Evolutionary conservation across 2,113 vertebrate genomes (phyloP).

Genomic region (Coreoperca whiteheadi): DNA sequence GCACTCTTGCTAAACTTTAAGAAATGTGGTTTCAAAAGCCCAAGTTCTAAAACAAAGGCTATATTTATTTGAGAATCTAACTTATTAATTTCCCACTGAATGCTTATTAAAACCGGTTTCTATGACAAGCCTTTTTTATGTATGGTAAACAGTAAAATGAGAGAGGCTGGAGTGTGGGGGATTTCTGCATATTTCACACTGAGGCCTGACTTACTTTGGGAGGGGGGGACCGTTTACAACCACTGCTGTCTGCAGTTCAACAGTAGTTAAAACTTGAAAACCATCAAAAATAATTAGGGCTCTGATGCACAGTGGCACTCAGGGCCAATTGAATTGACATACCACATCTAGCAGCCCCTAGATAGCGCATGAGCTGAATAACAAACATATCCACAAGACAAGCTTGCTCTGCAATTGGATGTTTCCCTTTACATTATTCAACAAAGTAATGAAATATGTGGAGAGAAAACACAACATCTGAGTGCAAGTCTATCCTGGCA

Average conservation of each 20-base stretch:
- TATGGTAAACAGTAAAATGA: conserved; percentile 39
- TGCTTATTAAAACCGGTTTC: conserved; percentile 22
- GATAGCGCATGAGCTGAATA: conserved; percentile 83
- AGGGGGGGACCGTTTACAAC: conserved; percentile 26
- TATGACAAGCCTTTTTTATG: conserved; percentile 2
- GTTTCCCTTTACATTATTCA: conserved; percentile 66
- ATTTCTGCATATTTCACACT: conserved; percentile 46
- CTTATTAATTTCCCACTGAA: neutral
- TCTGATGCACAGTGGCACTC: conserved; percentile 77
- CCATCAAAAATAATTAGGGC: conserved; percentile 79
- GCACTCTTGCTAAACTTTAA: conserved; percentile 1
- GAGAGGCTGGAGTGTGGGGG: conserved; percentile 11
- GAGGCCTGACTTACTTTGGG: conserved; percentile 6
- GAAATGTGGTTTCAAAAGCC: conserved; percentile 21
- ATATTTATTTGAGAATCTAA: neutral
- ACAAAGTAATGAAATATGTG: conserved; percentile 63
- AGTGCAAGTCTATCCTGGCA: too few species aligned
- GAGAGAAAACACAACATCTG: conserved; percentile 36
- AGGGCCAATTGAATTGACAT: conserved; percentile 82
- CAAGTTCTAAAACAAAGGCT: conserved; percentile 15
- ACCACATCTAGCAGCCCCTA: conserved; percentile 81
- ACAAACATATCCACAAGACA: conserved; percentile 80
- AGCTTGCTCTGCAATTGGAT: conserved; percentile 75
- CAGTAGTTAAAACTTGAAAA: conserved; percentile 75
- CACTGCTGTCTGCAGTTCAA: conserved; percentile 55